Evolutionary conservation across 23 tunicate genomes (phyloP).

Genomic region (Pegea sp.): DNA sequence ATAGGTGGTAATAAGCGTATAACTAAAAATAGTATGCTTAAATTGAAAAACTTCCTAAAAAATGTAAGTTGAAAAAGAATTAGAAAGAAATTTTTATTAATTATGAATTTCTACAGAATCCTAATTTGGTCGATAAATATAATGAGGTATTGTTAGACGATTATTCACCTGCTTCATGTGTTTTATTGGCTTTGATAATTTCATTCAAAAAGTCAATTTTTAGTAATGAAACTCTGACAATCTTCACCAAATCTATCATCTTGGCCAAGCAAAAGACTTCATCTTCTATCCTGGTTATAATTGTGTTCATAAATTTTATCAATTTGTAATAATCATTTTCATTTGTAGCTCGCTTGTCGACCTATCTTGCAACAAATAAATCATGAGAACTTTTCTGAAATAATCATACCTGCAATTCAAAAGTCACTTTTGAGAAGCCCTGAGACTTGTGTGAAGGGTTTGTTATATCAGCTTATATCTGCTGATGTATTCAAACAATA

Average conservation of each 20-base stretch:
- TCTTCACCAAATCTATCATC: conserved; percentile 7
- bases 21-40: neutral
- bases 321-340: neutral
- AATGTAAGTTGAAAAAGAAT: neutral
- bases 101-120: conserved; percentile 2
- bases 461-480: neutral
- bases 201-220: conserved; percentile 1
- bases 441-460: conserved; percentile 40
- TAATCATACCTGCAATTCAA: conserved; percentile 49
- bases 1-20: too few species aligned
- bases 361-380: conserved; percentile 17
- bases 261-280: conserved; percentile 4
- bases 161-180: conserved; percentile 4
- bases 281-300: conserved; percentile 10
- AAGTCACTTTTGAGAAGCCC: conserved; percentile 61
- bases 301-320: neutral
- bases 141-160: conserved; percentile 5
- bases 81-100: neutral
- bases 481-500: neutral
- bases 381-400: conserved; percentile 22
- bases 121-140: conserved; percentile 4
- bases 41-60: neutral
- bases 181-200: conserved; percentile 8
- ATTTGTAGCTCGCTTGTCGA: conserved; percentile 15
- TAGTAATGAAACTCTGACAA: conserved; percentile 3